These are phyloP conservation scores for Sogatella furcifera DNA, from an alignment of 1,140 invertebrate species.

Conservation along the genomic window DNA sequence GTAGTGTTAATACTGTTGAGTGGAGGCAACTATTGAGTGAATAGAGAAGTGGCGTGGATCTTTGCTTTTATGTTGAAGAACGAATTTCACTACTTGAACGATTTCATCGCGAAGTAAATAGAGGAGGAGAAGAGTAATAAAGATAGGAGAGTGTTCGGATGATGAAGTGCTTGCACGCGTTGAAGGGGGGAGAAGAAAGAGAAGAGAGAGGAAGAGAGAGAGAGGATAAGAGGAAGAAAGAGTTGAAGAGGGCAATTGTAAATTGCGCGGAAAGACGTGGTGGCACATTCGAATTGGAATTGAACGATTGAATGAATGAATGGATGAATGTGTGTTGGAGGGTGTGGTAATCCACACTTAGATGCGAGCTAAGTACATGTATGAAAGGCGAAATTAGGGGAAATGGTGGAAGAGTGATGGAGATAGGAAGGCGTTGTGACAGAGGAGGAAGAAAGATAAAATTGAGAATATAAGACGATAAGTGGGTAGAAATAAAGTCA, in stretches of 20 bases:
- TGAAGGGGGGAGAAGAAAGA: not conserved
- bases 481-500: no score
- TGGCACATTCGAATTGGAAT: not conserved
- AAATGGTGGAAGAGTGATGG: not conserved
- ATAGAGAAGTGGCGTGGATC: no score
- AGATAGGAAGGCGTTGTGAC: no score
- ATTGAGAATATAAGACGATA: no score
- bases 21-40: no score
- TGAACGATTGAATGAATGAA: conserved; percentile 6
- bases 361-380: not conserved
- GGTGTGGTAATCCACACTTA: conserved; percentile 6
- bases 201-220: not conserved
- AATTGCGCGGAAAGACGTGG: conserved; percentile 1
- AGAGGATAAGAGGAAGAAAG: not conserved
- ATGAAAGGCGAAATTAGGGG: conserved; percentile 4
- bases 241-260: not conserved
- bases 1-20: no score
- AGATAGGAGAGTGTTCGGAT: not conserved
- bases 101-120: no score
- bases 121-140: not conserved
- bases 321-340: conserved; percentile 2
- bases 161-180: not conserved
- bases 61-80: no score
- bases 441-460: no score
- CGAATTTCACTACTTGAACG: no score